Percentiles rank a stretch among this genome's conserved stretches.
These are phyloP conservation scores for Dermatemys mawii DNA, from an alignment of 2,113 vertebrate species.

Conservation along the genomic window DNA sequence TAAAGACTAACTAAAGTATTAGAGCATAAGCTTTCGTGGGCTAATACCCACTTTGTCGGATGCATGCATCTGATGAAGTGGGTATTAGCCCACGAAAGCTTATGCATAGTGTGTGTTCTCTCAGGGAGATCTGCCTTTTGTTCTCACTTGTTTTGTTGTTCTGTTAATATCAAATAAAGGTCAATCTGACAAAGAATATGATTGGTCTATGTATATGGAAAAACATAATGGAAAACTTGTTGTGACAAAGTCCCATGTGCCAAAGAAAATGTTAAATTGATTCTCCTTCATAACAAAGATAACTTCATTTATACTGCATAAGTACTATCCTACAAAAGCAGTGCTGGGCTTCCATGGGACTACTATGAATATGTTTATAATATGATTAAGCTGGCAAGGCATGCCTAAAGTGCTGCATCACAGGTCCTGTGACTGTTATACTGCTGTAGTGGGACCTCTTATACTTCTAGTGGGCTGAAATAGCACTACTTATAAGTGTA, in stretches of 20 bases:
- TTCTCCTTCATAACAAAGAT: conserved; percentile 63
- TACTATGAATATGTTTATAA: conserved; percentile 77
- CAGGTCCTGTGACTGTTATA: conserved; percentile 71
- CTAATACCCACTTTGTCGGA: no score
- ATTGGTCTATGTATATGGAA: conserved; percentile 46
- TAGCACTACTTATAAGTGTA: conserved; percentile 59
- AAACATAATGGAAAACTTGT: conserved; percentile 62
- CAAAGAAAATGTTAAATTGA: conserved; percentile 67
- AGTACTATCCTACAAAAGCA: conserved; percentile 68
- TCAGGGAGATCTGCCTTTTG: neutral
- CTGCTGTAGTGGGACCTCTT: conserved; percentile 76
- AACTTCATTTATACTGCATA: conserved; percentile 70
- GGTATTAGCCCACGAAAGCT: no score
- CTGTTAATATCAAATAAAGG: conserved; percentile 71
- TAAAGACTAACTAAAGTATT: no score
- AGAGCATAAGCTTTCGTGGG: no score
- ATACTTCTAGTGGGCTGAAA: conserved; percentile 70
- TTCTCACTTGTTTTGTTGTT: conserved; percentile 48
- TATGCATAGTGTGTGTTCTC: neutral
- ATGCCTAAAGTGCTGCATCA: conserved; percentile 69
- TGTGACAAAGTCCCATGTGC: conserved; percentile 47
- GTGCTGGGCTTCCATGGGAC: conserved; percentile 71
- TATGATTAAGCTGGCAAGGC: conserved; percentile 74
- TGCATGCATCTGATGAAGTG: no score
- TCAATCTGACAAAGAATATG: conserved; percentile 59